These are phyloP conservation scores for Ericerus pela DNA, from an alignment of 1,140 invertebrate genomes.

Conservation along the genomic window DNA sequence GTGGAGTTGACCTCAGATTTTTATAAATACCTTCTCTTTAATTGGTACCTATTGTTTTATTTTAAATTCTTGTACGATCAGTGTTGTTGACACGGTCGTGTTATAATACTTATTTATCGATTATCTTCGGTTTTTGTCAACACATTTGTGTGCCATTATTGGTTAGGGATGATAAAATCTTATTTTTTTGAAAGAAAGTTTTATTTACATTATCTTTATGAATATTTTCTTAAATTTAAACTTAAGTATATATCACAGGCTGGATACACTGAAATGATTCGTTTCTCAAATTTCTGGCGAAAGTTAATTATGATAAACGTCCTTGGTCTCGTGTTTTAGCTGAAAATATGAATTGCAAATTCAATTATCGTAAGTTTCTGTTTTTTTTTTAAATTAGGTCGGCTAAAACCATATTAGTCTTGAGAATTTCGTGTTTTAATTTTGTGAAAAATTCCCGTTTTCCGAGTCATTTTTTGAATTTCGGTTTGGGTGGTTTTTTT, in stretches of 20 bases:
- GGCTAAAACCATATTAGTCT: too few species aligned
- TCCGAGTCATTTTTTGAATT: not conserved
- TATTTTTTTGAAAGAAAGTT: not conserved
- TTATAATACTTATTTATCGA: not conserved
- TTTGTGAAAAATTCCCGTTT: not conserved
- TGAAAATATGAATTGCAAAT: not conserved
- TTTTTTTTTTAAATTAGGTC: too few species aligned
- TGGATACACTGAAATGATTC: not conserved
- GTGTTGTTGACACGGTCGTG: not conserved
- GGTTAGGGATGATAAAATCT: not conserved
- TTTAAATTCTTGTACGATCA: not conserved
- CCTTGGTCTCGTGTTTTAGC: constrained; percentile 2
- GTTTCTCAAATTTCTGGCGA: too few species aligned
- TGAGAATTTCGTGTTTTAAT: too few species aligned
- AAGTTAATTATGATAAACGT: not conserved
- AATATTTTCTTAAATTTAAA: not conserved
- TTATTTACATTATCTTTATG: not conserved
- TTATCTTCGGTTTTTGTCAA: not conserved
- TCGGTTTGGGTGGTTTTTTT: not conserved
- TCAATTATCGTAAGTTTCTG: too few species aligned
- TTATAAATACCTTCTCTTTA: too few species aligned
- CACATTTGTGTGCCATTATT: not conserved
- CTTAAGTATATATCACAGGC: constrained; percentile 9
- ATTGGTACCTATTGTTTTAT: too few species aligned
- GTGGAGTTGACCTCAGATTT: too few species aligned